phyloP scores from a whole-genome alignment of 2,888 invertebrate genomes.

The Acronicta alni region DNA sequence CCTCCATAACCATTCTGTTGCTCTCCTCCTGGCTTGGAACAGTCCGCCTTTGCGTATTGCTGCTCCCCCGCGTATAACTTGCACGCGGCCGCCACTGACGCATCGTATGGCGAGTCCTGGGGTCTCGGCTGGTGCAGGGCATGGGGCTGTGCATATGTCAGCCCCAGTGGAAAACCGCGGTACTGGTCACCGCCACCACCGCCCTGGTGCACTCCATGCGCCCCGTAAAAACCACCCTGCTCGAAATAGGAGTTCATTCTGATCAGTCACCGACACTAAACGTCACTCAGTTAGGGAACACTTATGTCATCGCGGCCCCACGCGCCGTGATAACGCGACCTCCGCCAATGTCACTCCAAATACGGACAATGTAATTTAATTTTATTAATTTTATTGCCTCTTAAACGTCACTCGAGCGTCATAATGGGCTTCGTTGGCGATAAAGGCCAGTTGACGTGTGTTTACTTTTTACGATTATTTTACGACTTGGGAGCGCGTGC shows the following conservation, averaged over 20 bases:
- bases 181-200: conserved; percentile 94
- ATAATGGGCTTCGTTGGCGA: conserved; percentile 87
- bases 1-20: conserved; percentile 92
- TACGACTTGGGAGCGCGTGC: conserved; percentile 86
- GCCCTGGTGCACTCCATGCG: conserved; percentile 95
- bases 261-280: conserved; percentile 81
- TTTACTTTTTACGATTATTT: conserved; percentile 90
- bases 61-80: conserved; percentile 93
- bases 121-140: conserved; percentile 94
- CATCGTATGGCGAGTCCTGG: conserved; percentile 97
- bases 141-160: conserved; percentile 96
- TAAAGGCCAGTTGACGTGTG: conserved; percentile 88
- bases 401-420: conserved; percentile 89
- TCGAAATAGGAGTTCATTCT: conserved; percentile 99
- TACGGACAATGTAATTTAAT: conserved; percentile 83
- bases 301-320: conserved; percentile 88
- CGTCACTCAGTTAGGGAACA: conserved; percentile 83
- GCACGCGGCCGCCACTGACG: conserved; percentile 96
- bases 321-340: conserved; percentile 86
- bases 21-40: conserved; percentile 91
- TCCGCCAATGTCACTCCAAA: conserved; percentile 85
- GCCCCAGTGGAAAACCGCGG: conserved; percentile 95
- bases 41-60: conserved; percentile 93
- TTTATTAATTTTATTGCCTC: conserved; percentile 89
- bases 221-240: conserved; percentile 98